Conservation (phyloP, 2,797 vertebrate species). For the Labeo calbasu region DNA sequence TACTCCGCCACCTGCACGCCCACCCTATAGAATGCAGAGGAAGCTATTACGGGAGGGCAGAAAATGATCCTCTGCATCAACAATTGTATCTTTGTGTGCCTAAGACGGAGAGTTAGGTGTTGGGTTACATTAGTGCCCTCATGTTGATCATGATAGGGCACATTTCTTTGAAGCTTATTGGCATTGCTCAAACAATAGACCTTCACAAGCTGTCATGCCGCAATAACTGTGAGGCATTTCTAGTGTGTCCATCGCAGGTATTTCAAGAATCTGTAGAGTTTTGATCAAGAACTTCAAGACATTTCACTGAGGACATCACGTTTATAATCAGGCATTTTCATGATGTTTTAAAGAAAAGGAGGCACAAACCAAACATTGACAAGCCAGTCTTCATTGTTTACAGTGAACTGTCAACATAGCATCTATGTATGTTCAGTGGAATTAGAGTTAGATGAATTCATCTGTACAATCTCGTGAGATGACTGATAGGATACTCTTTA, state of each 20-base stretch:
- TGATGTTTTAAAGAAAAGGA: neutral
- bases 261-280: conserved; percentile 4
- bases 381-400: neutral
- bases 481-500: neutral
- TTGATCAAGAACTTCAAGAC: neutral
- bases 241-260: neutral
- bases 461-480: neutral
- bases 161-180: conserved; percentile 49
- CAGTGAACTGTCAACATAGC: neutral
- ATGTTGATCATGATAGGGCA: conserved; percentile 46
- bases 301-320: neutral
- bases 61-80: conserved; percentile 57
- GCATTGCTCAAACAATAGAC: conserved; percentile 22
- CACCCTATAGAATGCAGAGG: conserved; percentile 37
- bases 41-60: conserved; percentile 48
- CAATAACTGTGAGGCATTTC: neutral
- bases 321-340: neutral
- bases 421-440: neutral
- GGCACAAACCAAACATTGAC: neutral
- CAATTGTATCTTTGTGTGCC: conserved; percentile 61
- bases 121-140: conserved; percentile 52
- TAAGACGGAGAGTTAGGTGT: conserved; percentile 48
- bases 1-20: conserved; percentile 46
- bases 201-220: neutral
- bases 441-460: neutral